phyloP scores from a whole-genome alignment of 1,140 invertebrate genomes.

The Anastatus disparis region DNA sequence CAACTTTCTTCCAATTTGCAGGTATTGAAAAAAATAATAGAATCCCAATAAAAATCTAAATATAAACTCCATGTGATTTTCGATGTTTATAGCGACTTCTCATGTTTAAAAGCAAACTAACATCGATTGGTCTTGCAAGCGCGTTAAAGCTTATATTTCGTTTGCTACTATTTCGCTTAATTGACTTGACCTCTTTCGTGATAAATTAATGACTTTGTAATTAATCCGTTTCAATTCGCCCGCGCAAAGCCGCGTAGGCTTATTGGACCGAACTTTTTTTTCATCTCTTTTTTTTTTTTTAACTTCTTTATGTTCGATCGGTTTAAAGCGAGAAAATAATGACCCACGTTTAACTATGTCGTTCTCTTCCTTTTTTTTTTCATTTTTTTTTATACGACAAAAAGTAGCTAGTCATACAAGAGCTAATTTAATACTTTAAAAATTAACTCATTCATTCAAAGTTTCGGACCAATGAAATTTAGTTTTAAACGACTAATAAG shows the following conservation, averaged over 20 bases:
- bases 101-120: no score
- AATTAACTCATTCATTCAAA: neutral
- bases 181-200: neutral
- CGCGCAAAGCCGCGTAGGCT: conserved; percentile 1
- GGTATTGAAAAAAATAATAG: neutral
- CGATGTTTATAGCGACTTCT: no score
- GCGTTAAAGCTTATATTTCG: no score
- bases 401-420: neutral
- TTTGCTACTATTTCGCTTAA: neutral
- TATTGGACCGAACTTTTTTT: no score
- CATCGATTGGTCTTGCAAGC: no score
- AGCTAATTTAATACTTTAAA: neutral
- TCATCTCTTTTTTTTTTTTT: no score
- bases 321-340: conserved; percentile 3
- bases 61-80: no score
- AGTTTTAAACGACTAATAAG: conserved; percentile 7
- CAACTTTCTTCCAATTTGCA: neutral
- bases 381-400: neutral
- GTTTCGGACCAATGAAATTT: neutral
- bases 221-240: conserved; percentile 10
- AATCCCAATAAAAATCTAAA: no score
- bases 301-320: neutral
- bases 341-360: neutral
- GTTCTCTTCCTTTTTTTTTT: neutral
- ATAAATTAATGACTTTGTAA: conserved; percentile 28